These are phyloP conservation scores for Martes martes DNA, from an alignment of 2,113 vertebrate genomes.

Conservation along the genomic window DNA sequence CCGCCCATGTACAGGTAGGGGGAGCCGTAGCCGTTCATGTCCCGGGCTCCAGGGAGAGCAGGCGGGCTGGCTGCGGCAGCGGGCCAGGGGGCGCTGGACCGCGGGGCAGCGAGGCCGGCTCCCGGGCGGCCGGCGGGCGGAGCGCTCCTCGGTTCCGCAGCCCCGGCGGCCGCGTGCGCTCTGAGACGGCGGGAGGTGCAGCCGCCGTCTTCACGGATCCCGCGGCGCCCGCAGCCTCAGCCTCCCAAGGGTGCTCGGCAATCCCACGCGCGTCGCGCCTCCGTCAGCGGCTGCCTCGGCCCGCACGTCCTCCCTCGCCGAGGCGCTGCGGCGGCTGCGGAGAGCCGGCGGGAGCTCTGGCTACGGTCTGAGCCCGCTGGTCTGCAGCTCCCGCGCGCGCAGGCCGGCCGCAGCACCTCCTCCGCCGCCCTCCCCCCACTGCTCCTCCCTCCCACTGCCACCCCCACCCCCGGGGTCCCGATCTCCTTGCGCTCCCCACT, in stretches of 20 bases:
- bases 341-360: constrained; percentile 26
- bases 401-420: constrained; percentile 8
- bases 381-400: not conserved
- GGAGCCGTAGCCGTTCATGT: constrained; percentile 96
- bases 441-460: not conserved
- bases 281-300: not conserved
- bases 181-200: not conserved
- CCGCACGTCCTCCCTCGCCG: not conserved
- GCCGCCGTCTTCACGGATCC: not conserved
- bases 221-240: not conserved
- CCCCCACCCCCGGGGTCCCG: not conserved
- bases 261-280: not conserved
- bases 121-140: not conserved
- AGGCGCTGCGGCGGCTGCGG: not conserved
- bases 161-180: not conserved
- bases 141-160: not conserved
- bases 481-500: not conserved
- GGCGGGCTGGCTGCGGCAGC: not conserved
- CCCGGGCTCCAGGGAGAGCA: constrained; percentile 26
- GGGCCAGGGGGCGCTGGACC: not conserved
- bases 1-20: constrained; percentile 96
- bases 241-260: not conserved
- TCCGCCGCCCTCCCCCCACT: not conserved
- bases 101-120: not conserved
- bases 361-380: not conserved